phyloP scores from a whole-genome alignment of 1,140 invertebrate species.

The Neodiprion fabricii region DNA sequence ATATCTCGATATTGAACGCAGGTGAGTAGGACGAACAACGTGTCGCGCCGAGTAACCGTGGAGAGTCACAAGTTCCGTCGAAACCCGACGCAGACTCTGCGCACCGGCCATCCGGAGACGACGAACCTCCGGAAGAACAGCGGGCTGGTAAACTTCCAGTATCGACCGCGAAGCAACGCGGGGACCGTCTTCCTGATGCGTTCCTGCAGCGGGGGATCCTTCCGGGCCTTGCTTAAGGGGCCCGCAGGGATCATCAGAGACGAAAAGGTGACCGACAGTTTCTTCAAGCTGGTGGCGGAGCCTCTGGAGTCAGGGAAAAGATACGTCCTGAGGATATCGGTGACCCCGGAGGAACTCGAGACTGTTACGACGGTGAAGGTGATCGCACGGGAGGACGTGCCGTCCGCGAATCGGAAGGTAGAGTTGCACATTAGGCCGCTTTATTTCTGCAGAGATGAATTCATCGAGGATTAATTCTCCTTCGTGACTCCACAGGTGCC shows the following conservation, averaged over 20 bases:
- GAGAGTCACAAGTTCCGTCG: conserved; percentile 52
- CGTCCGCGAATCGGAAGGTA: conserved; percentile 51
- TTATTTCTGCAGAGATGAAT: background rate
- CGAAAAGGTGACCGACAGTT: conserved; percentile 51
- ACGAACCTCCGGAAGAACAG: conserved; percentile 50
- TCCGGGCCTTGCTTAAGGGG: conserved; percentile 51
- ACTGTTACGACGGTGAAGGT: conserved; percentile 52
- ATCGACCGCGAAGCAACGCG: conserved; percentile 49
- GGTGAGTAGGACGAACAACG: conserved; percentile 55
- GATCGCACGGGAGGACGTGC: conserved; percentile 50
- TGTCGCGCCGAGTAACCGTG: conserved; percentile 51
- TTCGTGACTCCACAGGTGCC: background rate
- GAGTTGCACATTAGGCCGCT: conserved; percentile 16
- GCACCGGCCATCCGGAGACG: conserved; percentile 46
- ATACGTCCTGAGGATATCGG: conserved; percentile 52
- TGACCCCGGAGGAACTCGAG: conserved; percentile 46
- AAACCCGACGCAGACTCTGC: conserved; percentile 47
- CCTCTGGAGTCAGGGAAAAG: conserved; percentile 48
- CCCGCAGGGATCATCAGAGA: conserved; percentile 43
- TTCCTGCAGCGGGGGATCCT: conserved; percentile 49
- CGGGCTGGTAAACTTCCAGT: conserved; percentile 53
- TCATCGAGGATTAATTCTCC: background rate
- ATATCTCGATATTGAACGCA: conserved; percentile 20
- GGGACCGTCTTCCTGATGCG: conserved; percentile 54
- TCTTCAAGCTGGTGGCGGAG: conserved; percentile 47